Conservation (phyloP, 53 echinoderm and acorn worm species). For the Paelopatides confundens region DNA sequence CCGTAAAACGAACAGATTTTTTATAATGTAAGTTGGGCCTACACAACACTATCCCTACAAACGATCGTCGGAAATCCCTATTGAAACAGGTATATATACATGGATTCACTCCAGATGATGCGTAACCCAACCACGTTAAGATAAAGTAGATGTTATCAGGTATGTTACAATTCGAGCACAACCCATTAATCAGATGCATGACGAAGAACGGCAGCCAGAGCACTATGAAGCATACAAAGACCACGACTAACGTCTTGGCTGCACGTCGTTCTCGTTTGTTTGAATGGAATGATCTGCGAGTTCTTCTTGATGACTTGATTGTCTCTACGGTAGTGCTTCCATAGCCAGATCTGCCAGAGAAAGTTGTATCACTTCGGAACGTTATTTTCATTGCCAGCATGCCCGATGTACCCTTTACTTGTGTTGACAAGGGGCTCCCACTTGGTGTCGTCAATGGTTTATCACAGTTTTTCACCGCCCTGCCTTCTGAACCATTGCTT, state of each 20-base stretch:
- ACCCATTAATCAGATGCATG: conserved; percentile 87
- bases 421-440: conserved; percentile 5
- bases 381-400: conserved; percentile 76
- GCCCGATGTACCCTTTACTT: neutral
- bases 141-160: conserved; percentile 88
- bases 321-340: conserved; percentile 86
- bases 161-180: conserved; percentile 80
- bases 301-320: conserved; percentile 45
- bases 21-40: conserved; percentile 46
- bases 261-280: conserved; percentile 92
- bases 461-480: neutral
- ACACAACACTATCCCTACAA: conserved; percentile 83
- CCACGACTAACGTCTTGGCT: conserved; percentile 94
- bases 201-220: conserved; percentile 99
- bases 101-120: conserved; percentile 94
- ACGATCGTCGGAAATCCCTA: conserved; percentile 91
- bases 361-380: conserved; percentile 67
- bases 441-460: conserved; percentile 1
- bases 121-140: conserved; percentile 97
- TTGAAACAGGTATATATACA: conserved; percentile 99
- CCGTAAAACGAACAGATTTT: conserved; percentile 55
- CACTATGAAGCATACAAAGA: conserved; percentile 94
- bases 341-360: conserved; percentile 62
- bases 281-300: conserved; percentile 76
- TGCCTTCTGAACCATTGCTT: conserved; percentile 51